A percentile compares a stretch with the other conserved stretches of the same genome.
Conservation (phyloP, 2,888 invertebrate species). For the Protula sp. region DNA sequence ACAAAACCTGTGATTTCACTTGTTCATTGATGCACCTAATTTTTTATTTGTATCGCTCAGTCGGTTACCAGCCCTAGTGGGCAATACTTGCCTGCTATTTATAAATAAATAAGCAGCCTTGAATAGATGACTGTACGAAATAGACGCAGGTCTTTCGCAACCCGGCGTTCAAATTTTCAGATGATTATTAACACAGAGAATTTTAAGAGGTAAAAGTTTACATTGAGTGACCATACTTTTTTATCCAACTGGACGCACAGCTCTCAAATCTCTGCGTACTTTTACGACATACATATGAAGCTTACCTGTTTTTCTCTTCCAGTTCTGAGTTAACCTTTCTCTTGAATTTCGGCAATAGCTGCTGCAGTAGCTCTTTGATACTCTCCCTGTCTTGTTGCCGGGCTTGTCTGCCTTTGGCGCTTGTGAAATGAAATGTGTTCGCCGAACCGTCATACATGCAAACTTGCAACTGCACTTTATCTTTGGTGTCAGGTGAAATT, state of each 20-base stretch:
- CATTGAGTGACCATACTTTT: too few species aligned
- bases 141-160: too few species aligned
- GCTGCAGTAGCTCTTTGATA: slow-evolving; percentile 85
- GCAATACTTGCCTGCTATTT: too few species aligned
- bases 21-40: background rate
- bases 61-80: background rate
- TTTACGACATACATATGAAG: slow-evolving; percentile 68
- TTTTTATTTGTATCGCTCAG: background rate
- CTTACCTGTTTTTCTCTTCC: slow-evolving; percentile 71
- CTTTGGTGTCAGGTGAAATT: slow-evolving; percentile 89
- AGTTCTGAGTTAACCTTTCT: slow-evolving; percentile 83
- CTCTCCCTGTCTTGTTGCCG: slow-evolving; percentile 86
- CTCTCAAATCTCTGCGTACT: slow-evolving; percentile 85
- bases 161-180: too few species aligned
- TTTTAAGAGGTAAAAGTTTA: too few species aligned
- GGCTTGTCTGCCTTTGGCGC: slow-evolving; percentile 73
- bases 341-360: slow-evolving; percentile 87
- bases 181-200: too few species aligned
- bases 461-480: slow-evolving; percentile 95
- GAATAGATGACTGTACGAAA: too few species aligned
- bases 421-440: slow-evolving; percentile 95
- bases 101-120: too few species aligned
- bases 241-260: too few species aligned
- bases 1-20: background rate
- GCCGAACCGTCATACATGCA: slow-evolving; percentile 88